A percentile compares a stretch with the other conserved stretches of the same genome.
These are phyloP conservation scores for Lamproptera curius DNA, from an alignment of 2,888 invertebrate genomes.

Conservation along the genomic window DNA sequence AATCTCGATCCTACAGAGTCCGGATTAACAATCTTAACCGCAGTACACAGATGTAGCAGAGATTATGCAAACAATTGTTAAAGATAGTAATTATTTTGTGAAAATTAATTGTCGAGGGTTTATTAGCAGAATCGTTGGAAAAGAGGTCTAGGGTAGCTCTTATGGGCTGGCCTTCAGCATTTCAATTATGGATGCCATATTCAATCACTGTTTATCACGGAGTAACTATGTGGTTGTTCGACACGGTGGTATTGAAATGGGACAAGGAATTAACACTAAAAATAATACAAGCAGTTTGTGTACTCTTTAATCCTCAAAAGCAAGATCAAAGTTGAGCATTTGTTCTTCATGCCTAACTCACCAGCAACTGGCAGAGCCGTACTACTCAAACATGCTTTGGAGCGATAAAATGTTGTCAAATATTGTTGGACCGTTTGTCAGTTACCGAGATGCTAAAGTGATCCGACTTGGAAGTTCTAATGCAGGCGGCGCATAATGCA, in stretches of 20 bases:
- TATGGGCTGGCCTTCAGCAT: conserved; percentile 25
- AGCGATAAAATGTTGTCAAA: conserved; percentile 66
- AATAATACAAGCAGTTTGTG: conserved; percentile 87
- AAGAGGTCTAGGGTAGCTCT: conserved; percentile 71
- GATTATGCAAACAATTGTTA: conserved; percentile 37
- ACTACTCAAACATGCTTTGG: conserved; percentile 81
- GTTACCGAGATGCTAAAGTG: conserved; percentile 55
- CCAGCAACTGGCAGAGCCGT: conserved; percentile 76
- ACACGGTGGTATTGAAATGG: conserved; percentile 81
- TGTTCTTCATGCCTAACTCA: conserved; percentile 78
- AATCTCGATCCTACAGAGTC: conserved; percentile 25
- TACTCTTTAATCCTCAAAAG: conserved; percentile 80
- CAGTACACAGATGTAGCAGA: conserved; percentile 28
- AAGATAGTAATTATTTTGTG: conserved; percentile 70
- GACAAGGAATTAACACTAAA: too few species aligned
- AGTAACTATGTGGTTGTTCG: conserved; percentile 82
- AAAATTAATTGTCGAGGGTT: conserved; percentile 59
- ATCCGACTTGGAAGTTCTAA: conserved; percentile 71
- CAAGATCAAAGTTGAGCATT: conserved; percentile 78
- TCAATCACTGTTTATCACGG: conserved; percentile 66
- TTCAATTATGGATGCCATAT: conserved; percentile 21
- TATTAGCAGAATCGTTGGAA: conserved; percentile 83
- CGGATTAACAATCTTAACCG: conserved; percentile 22
- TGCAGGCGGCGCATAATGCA: conserved; percentile 58
- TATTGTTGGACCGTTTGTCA: conserved; percentile 57